Percentiles rank a stretch among this genome's conserved stretches.
phyloP scores from a whole-genome alignment of 2,113 vertebrate genomes.

The Origma solitaria region DNA sequence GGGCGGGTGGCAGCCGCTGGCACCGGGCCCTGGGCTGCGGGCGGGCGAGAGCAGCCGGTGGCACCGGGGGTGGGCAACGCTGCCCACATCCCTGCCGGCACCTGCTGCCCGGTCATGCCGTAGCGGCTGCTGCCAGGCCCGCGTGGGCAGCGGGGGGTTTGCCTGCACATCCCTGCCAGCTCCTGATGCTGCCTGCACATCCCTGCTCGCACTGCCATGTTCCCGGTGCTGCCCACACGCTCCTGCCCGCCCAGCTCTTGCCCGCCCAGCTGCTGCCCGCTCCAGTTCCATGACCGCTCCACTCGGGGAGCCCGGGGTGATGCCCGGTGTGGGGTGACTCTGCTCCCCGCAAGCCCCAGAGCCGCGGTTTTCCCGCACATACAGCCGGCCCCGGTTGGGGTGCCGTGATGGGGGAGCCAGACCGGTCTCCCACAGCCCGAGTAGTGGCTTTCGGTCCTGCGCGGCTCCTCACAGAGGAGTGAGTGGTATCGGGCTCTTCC shows the following conservation, averaged over 20 bases:
- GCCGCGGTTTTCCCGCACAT: accelerated
- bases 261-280: not conserved
- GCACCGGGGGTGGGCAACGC: not conserved
- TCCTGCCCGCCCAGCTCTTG: not conserved
- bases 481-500: not conserved
- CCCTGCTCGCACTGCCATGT: accelerated
- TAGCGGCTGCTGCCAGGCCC: not conserved
- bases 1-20: conserved; percentile 1
- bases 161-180: not conserved
- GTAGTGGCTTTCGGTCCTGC: not conserved
- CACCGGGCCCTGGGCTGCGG: not conserved
- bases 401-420: no score
- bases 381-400: not conserved
- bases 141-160: not conserved
- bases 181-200: not conserved
- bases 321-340: not conserved
- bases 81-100: conserved; percentile 2
- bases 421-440: accelerated
- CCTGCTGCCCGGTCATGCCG: not conserved
- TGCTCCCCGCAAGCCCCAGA: not conserved
- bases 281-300: accelerated
- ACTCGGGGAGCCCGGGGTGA: not conserved
- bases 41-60: conserved; percentile 8
- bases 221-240: not conserved
- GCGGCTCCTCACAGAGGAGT: not conserved